Base-by-base conservation (phyloP, 2,888 invertebrate genomes). In the Rhingia rostrata region DNA sequence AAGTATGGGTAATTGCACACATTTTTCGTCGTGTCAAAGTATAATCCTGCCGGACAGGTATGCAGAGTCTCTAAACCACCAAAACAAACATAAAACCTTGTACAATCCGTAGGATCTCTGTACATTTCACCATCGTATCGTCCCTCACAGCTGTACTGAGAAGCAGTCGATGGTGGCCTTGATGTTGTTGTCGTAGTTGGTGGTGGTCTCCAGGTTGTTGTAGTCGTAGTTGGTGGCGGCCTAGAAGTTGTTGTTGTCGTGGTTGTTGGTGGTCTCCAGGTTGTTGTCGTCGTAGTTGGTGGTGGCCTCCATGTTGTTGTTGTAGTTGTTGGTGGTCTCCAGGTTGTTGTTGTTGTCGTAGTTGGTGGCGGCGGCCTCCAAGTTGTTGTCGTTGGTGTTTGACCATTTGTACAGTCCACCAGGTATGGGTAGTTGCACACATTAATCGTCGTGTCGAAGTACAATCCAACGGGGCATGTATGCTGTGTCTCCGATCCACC, bases 41-140 rank as follows among this genome's bases (percentile, higher is more conserved):
- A 33, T 7, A 63, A 14, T 4, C 54, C 54, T 2, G 43, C 4
- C 0, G 67, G 53, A 22, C 67, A 78, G 0, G 22, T 4, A 0
- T 41, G 32, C 12, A 4, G n/a, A 4, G 3, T 35, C 10, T n/a
- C 53, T 3, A 5, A 9, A 9, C 73, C 73, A 0, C 37, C 12
- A 4, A 32, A 35, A 7, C 73, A 73, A 22, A 73, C 37, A 32
- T 45, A 73, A 22, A 45, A 73, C 9, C 49, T 45, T 0, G 12
- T 6, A 9, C 77, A 77, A 2, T 69, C 54, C 5, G 0, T 4
- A 0, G 32, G 43, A 22, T 63, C 53, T 35, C 64, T 41, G 41
- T 14, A 47, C 45, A 22, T 22, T 22, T 22, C 22, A 1, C 22
- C 22, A 22, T 22, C 22, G 22, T 22, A 2, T 22, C 22, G 22